These are phyloP conservation scores for Lamellibrachia luymesi DNA, from an alignment of 1,140 invertebrate genomes.

Conservation along the genomic window DNA sequence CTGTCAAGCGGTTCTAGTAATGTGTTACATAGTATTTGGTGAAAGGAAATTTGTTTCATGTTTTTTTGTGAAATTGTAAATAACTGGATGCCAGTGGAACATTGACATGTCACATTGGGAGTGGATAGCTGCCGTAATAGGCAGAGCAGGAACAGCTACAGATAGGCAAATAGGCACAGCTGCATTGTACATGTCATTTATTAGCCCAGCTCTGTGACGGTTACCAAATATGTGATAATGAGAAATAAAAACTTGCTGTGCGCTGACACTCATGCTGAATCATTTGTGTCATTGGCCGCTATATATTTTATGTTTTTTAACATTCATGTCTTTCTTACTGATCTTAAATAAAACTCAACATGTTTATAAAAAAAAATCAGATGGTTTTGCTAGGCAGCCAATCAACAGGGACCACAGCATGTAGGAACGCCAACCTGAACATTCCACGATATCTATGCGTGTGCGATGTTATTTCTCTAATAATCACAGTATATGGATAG, in stretches of 20 bases:
- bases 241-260: background rate
- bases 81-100: too few relatives aligned
- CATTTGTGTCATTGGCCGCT: background rate
- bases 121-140: too few relatives aligned
- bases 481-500: background rate
- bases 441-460: background rate
- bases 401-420: background rate
- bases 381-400: background rate
- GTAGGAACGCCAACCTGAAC: background rate
- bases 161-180: background rate
- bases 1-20: too few relatives aligned
- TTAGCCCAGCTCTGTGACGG: background rate
- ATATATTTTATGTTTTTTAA: background rate
- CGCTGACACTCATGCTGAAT: background rate
- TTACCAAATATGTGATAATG: background rate
- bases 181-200: background rate
- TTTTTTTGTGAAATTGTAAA: too few relatives aligned
- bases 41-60: too few relatives aligned
- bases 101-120: too few relatives aligned
- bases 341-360: background rate
- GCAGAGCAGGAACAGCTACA: background rate
- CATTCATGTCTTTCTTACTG: background rate
- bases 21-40: too few relatives aligned
- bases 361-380: background rate
- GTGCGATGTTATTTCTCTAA: background rate